Percentiles rank a stretch among this genome's conserved stretches.
phyloP scores from a whole-genome alignment of 1,140 invertebrate species.

The Magallana gigas region DNA sequence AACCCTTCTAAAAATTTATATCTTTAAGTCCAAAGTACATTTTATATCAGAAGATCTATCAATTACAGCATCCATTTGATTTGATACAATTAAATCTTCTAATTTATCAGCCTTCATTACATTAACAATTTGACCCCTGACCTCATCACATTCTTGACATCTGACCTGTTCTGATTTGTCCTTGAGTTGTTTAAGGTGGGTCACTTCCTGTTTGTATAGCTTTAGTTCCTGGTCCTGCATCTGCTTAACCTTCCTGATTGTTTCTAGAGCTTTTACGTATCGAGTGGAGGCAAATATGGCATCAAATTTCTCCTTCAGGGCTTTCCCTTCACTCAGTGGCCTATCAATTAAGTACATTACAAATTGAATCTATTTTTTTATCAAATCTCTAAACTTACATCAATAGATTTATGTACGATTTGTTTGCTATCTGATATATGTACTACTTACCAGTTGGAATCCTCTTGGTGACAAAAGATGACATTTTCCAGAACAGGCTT shows the following conservation, averaged over 20 bases:
- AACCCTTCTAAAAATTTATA: not conserved
- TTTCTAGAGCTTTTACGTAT: slow-evolving; percentile 95
- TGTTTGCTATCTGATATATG: too few species aligned
- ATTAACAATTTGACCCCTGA: not conserved
- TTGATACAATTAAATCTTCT: not conserved
- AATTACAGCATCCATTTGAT: not conserved
- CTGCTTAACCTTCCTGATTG: slow-evolving; percentile 87
- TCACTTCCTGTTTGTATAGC: slow-evolving; percentile 71
- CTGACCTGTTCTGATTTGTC: slow-evolving; percentile 73
- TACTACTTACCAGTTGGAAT: slow-evolving; percentile 88
- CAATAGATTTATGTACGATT: too few species aligned
- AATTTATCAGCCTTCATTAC: not conserved
- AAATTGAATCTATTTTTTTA: too few species aligned
- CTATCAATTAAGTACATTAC: slow-evolving; percentile 72
- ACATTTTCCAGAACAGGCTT: slow-evolving; percentile 97
- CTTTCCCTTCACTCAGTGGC: slow-evolving; percentile 96
- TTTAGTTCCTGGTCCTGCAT: slow-evolving; percentile 78
- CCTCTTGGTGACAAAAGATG: slow-evolving; percentile 99
- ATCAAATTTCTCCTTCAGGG: slow-evolving; percentile 97
- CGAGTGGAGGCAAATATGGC: slow-evolving; percentile 96
- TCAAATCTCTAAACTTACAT: too few species aligned
- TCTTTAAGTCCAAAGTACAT: not conserved
- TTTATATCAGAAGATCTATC: not conserved
- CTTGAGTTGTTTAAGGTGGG: slow-evolving; percentile 75
- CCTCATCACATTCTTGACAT: not conserved